Base-by-base conservation (phyloP, 2,113 vertebrate species). In the Malurus cyaneus region DNA sequence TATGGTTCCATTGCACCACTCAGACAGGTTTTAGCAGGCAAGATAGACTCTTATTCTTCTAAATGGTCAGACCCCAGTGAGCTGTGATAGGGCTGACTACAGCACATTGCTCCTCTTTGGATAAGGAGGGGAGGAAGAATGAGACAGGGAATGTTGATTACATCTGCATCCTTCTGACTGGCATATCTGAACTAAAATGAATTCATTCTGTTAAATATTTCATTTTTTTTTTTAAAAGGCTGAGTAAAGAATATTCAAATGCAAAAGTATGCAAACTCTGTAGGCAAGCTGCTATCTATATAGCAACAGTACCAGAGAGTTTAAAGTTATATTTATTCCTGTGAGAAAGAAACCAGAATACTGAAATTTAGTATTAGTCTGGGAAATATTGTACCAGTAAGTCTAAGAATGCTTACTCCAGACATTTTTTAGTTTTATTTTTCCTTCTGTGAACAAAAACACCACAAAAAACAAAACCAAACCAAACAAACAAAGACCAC, bases 1-100 rank as follows among this genome's bases (percentile, higher is more conserved):
- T 25, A 52, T 7, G 65, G 52, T 94, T 97, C 88, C 70, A 53
- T 50, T 79, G 76, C 81, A 93, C 46, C 7, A 24, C 52, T 80
- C 74, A 82, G 73, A 84, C 80, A 93, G 59, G 42, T 67, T 77
- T 61, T 18, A n/a, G 59, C 50, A 84, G 81, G 86, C 69, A 91
- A 92, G 86, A 92, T 6, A 96, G 64, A 86, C 80, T 89, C 80
- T 86, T 86, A 41, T 31, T 91, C 81, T 91, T 77, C 65, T 96
- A 85, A 92, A 71, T 4, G 13, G 54, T 66, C 42, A 92, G 54
- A 72, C 13, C 60, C n/a, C 57, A 80, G 57, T 34, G 49, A 93
- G 36, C 65, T 92, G 49, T 52, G 29, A 42, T 79, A 60, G 53
- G 89, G 46, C 87, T 74, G 57, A 86, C 83, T 85, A 26, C 10